These are phyloP conservation scores for Acanthoscelides obtectus DNA, from an alignment of 2,888 invertebrate species.

Conservation along the genomic window DNA sequence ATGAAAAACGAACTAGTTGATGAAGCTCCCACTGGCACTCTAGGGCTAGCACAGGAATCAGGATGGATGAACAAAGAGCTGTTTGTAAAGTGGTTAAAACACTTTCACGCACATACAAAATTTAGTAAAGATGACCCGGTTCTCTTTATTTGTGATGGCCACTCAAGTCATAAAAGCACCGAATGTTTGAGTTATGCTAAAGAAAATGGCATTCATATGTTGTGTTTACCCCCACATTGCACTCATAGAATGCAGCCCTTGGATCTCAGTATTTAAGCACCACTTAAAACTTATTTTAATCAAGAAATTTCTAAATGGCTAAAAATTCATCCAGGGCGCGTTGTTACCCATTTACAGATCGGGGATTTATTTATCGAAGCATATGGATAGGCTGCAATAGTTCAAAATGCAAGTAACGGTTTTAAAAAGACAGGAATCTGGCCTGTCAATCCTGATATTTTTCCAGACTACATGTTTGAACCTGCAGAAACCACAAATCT, in stretches of 20 bases:
- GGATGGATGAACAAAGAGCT: not conserved
- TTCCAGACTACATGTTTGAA: not conserved
- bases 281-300: too few species aligned
- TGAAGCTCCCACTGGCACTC: not conserved
- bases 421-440: not conserved
- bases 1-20: too few species aligned
- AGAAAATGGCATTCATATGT: too few species aligned
- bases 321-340: not conserved
- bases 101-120: too few species aligned
- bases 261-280: too few species aligned
- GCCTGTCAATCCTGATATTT: not conserved
- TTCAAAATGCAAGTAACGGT: not conserved
- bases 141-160: too few species aligned
- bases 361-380: not conserved
- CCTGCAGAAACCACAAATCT: not conserved
- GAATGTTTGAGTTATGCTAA: too few species aligned
- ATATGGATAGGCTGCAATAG: not conserved
- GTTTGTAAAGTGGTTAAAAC: not conserved
- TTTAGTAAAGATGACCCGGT: too few species aligned
- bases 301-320: too few species aligned
- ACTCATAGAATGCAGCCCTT: too few species aligned
- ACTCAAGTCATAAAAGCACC: too few species aligned
- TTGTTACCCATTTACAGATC: not conserved
- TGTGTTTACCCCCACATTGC: too few species aligned
- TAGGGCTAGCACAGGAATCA: not conserved